These are phyloP conservation scores for Pseudomyrmex concolor DNA, from an alignment of 1,140 invertebrate species.

Conservation along the genomic window DNA sequence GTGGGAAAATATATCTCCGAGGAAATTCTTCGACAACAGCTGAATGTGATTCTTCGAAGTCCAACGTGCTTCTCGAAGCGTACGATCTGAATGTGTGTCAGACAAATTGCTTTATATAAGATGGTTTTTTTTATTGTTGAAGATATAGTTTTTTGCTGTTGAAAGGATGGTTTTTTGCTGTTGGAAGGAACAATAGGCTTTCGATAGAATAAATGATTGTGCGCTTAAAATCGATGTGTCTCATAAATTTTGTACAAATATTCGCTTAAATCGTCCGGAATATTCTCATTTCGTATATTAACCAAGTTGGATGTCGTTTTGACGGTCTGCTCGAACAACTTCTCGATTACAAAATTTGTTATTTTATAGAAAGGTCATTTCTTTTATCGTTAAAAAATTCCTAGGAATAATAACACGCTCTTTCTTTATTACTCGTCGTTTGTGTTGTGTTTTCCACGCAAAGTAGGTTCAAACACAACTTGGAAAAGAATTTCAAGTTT, in stretches of 20 bases:
- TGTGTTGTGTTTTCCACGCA: constrained; percentile 14
- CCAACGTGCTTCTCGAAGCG: not conserved
- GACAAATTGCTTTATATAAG: too few species aligned
- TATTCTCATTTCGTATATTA: not conserved
- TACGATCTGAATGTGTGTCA: too few species aligned
- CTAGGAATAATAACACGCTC: constrained; percentile 36
- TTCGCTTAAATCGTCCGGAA: not conserved
- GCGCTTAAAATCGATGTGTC: too few species aligned
- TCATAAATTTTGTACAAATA: too few species aligned
- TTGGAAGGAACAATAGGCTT: too few species aligned
- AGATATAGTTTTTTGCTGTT: too few species aligned
- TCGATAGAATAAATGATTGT: too few species aligned
- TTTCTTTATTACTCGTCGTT: not conserved
- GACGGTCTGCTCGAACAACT: not conserved
- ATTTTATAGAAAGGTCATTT: constrained; percentile 7
- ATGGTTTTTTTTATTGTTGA: too few species aligned
- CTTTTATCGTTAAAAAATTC: constrained; percentile 36
- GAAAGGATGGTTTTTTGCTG: too few species aligned
- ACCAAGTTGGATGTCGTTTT: constrained; percentile 10
- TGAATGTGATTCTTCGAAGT: too few species aligned
- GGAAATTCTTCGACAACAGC: not conserved
- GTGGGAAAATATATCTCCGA: not conserved
- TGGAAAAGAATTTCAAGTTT: constrained; percentile 35
- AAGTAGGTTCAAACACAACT: not conserved
- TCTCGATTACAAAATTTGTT: constrained; percentile 33